Conservation (phyloP, 2,888 invertebrate species). For the Mallateleia sp. region DNA sequence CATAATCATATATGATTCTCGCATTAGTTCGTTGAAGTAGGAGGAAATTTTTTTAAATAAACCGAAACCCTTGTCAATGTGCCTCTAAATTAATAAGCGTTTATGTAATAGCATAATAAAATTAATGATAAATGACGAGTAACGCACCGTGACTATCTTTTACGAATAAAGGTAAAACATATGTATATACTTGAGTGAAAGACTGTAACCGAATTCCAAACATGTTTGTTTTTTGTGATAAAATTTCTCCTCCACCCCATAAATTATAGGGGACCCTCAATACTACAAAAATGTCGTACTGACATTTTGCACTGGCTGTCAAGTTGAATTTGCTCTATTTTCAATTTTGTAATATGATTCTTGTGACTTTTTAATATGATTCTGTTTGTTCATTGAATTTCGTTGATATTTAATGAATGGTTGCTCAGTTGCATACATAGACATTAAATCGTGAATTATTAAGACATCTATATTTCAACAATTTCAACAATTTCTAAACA, state of each 20-base stretch:
- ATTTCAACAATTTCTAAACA: no score
- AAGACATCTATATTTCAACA: no score
- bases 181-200: conserved; percentile 48
- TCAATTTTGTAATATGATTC: conserved; percentile 86
- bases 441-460: no score
- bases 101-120: conserved; percentile 86
- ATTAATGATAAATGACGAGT: conserved; percentile 80
- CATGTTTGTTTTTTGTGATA: no score
- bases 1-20: conserved; percentile 79
- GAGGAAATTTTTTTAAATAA: conserved; percentile 86
- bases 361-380: no score
- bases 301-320: conserved; percentile 85
- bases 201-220: conserved; percentile 73
- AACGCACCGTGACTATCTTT: conserved; percentile 68
- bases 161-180: conserved; percentile 56
- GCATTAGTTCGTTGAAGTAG: conserved; percentile 86
- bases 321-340: conserved; percentile 85
- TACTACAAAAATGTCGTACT: conserved; percentile 71
- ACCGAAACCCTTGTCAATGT: conserved; percentile 89
- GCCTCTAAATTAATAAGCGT: conserved; percentile 89
- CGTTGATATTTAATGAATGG: no score
- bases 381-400: no score
- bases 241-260: no score
- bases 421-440: no score
- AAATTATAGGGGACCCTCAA: no score